A percentile compares a stretch with the other conserved stretches of the same genome.
phyloP scores from a whole-genome alignment of 1,140 invertebrate genomes.

The Hylyphantes graminicola region DNA sequence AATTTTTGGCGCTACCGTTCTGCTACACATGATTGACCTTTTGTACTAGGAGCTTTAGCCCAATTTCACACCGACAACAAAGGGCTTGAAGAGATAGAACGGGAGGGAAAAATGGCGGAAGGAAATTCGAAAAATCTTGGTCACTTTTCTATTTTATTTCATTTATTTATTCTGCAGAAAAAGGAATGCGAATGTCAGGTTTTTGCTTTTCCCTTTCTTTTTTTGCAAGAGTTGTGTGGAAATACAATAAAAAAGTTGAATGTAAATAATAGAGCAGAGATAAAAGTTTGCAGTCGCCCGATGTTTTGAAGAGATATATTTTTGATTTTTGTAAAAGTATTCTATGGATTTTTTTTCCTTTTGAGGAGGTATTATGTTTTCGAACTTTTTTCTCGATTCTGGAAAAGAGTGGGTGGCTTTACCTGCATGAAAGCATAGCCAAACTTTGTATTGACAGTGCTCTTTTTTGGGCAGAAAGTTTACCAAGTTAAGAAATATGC shows the following conservation, averaged over 20 bases:
- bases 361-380: not conserved
- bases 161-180: slow-evolving; percentile 21
- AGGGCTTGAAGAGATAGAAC: slow-evolving; percentile 10
- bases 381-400: too few relatives aligned
- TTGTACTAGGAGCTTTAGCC: slow-evolving; percentile 43
- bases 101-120: slow-evolving; percentile 37
- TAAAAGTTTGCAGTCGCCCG: slow-evolving; percentile 5
- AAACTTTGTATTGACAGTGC: too few relatives aligned
- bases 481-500: too few relatives aligned
- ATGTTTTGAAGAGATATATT: slow-evolving; percentile 16
- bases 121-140: slow-evolving; percentile 43
- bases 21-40: slow-evolving; percentile 51
- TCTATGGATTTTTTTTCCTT: not conserved
- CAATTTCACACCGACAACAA: slow-evolving; percentile 52
- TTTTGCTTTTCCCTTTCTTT: not conserved
- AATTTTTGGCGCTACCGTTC: slow-evolving; percentile 10
- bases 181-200: slow-evolving; percentile 17
- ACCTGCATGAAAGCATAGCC: too few relatives aligned
- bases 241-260: slow-evolving; percentile 25
- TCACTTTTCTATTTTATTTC: slow-evolving; percentile 10
- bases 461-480: too few relatives aligned
- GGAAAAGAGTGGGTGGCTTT: too few relatives aligned
- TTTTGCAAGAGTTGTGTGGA: not conserved
- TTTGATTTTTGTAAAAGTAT: slow-evolving; percentile 1
- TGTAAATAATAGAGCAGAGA: slow-evolving; percentile 35